phyloP scores from a whole-genome alignment of 2,888 invertebrate genomes.

The Gari tellinella region DNA sequence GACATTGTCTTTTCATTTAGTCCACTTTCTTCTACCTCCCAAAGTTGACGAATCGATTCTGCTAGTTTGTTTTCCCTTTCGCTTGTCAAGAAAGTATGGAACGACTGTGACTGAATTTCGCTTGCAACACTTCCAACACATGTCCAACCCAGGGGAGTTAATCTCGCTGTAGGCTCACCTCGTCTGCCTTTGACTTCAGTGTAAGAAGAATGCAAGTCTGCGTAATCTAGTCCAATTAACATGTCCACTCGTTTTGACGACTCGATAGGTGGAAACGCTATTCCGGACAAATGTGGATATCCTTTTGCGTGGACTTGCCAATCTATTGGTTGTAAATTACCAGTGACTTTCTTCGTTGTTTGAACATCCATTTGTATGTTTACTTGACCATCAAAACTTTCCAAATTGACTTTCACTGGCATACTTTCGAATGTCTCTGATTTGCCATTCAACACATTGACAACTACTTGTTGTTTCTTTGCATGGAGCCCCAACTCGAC shows the following conservation, averaged over 20 bases:
- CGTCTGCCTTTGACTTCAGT: conserved; percentile 31
- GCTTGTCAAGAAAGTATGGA: neutral
- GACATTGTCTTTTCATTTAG: neutral
- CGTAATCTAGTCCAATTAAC: conserved; percentile 46
- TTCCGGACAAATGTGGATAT: conserved; percentile 7
- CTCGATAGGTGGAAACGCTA: conserved; percentile 10
- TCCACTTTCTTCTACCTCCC: conserved; percentile 36
- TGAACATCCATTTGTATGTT: conserved; percentile 5
- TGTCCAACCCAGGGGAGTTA: conserved; percentile 55
- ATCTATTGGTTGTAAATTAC: conserved; percentile 16
- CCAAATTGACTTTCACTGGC: conserved; percentile 16
- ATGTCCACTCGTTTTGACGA: conserved; percentile 20
- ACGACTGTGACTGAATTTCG: neutral
- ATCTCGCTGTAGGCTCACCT: conserved; percentile 43
- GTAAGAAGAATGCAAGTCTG: conserved; percentile 42
- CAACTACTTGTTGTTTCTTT: conserved; percentile 15
- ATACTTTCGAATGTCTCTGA: conserved; percentile 30
- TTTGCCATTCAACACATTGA: conserved; percentile 35
- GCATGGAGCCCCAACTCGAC: conserved; percentile 35
- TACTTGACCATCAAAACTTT: conserved; percentile 19
- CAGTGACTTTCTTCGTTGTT: conserved; percentile 17
- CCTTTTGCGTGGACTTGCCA: conserved; percentile 12
- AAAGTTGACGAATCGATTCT: conserved; percentile 20
- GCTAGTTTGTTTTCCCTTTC: neutral
- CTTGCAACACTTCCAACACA: conserved; percentile 25